These are phyloP conservation scores for Parnassius glacialis DNA, from an alignment of 2,888 invertebrate species.

Conservation along the genomic window DNA sequence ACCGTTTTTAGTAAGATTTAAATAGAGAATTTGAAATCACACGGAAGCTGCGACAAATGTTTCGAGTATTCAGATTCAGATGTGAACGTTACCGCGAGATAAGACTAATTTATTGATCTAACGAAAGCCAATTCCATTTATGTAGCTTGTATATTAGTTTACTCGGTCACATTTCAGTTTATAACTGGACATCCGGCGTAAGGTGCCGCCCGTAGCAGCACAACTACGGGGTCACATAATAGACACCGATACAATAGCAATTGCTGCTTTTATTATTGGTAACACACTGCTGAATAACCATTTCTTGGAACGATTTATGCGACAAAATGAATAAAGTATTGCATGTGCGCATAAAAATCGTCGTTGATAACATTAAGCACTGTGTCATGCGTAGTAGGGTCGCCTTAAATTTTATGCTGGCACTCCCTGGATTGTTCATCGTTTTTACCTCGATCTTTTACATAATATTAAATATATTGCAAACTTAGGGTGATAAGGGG, in stretches of 20 bases:
- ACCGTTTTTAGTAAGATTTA: conserved; percentile 27
- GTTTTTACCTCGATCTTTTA: too few species aligned
- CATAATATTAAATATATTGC: too few species aligned
- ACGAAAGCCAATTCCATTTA: conserved; percentile 32
- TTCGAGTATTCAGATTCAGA: conserved; percentile 46
- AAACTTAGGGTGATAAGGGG: too few species aligned
- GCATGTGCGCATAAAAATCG: too few species aligned
- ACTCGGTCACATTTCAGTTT: conserved; percentile 18
- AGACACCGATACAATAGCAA: conserved; percentile 14
- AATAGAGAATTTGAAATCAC: conserved; percentile 31
- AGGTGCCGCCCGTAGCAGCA: conserved; percentile 11
- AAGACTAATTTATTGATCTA: conserved; percentile 46
- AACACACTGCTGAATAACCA: conserved; percentile 1
- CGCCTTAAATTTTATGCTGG: too few species aligned
- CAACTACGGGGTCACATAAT: conserved; percentile 12
- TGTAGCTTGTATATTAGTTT: conserved; percentile 21
- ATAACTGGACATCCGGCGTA: conserved; percentile 25
- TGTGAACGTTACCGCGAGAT: conserved; percentile 40
- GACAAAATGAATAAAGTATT: too few species aligned
- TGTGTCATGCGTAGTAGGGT: too few species aligned
- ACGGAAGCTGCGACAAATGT: conserved; percentile 40
- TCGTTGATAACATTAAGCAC: too few species aligned
- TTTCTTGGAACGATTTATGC: too few species aligned
- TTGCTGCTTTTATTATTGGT: conserved; percentile 16
- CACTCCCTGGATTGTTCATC: too few species aligned